Evolutionary conservation across 2,113 vertebrate species (phyloP).

Genomic region (Hypanus sabinus): DNA sequence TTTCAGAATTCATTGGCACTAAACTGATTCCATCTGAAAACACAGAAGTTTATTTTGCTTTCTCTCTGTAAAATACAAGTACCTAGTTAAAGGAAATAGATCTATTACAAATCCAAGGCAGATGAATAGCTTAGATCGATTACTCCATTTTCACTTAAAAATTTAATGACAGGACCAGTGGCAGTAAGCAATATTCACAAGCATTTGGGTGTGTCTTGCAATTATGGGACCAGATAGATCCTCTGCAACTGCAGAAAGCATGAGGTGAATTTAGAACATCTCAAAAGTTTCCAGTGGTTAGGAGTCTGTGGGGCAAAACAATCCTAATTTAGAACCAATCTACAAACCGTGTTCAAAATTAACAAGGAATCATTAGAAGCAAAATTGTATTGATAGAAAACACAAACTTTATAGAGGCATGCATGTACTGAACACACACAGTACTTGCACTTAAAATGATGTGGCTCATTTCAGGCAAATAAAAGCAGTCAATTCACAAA

Average conservation of each 20-base stretch:
- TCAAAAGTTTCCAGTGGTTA: not conserved
- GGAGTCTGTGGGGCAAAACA: not conserved
- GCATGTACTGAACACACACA: not conserved
- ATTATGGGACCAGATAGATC: not conserved
- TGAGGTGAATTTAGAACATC: not conserved
- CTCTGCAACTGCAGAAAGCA: not conserved
- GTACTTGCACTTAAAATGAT: not conserved
- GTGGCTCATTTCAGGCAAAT: not conserved
- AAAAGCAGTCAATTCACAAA: not conserved
- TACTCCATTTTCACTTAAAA: not conserved
- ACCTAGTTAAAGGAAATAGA: no score
- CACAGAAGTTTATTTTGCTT: not conserved
- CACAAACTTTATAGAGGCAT: not conserved
- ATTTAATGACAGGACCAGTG: not conserved
- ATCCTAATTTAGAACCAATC: not conserved
- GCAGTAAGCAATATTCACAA: not conserved
- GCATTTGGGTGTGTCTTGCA: not conserved
- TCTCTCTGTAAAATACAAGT: not conserved
- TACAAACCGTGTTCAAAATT: not conserved
- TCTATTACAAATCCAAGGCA: not conserved
- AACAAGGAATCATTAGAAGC: not conserved
- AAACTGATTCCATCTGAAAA: not conserved
- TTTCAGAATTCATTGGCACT: not conserved
- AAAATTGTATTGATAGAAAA: not conserved
- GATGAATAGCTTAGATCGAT: not conserved